These are phyloP conservation scores for Lerista edwardsae DNA, from an alignment of 2,797 vertebrate species.

Conservation along the genomic window DNA sequence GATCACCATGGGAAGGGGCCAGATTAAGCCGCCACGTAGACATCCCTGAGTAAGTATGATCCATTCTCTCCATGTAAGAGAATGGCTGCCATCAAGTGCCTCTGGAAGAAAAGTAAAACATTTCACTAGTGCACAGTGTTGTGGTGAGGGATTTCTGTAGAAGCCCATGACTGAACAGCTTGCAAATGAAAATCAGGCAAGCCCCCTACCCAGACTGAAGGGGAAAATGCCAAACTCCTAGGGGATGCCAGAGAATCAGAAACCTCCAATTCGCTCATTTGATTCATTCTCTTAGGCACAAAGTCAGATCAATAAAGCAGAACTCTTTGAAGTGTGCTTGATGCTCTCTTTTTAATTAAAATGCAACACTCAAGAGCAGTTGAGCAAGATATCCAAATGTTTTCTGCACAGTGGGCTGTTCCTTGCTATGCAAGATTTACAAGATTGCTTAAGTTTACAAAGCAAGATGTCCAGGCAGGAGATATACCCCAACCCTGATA, in stretches of 20 bases:
- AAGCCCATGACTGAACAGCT: neutral
- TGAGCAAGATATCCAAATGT: neutral
- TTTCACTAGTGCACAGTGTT: neutral
- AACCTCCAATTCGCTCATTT: neutral
- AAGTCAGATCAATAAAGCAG: neutral
- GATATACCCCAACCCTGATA: no score
- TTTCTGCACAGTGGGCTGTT: neutral
- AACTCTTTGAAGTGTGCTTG: constrained; percentile 5
- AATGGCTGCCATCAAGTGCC: neutral
- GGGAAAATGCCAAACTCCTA: no score
- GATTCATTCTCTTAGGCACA: neutral
- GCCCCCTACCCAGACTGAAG: neutral
- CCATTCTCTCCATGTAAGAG: neutral
- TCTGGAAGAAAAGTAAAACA: neutral
- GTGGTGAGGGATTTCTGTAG: neutral
- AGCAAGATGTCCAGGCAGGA: neutral
- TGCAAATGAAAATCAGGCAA: neutral
- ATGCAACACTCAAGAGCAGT: constrained; percentile 3
- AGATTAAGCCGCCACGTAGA: neutral
- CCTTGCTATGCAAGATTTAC: neutral
- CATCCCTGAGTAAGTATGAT: no score
- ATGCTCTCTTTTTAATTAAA: constrained; percentile 26
- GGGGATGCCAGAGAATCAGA: neutral
- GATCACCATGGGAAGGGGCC: neutral
- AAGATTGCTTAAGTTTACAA: neutral